These are phyloP conservation scores for Trissoscelio sp. DNA, from an alignment of 2,888 invertebrate species.

Conservation along the genomic window DNA sequence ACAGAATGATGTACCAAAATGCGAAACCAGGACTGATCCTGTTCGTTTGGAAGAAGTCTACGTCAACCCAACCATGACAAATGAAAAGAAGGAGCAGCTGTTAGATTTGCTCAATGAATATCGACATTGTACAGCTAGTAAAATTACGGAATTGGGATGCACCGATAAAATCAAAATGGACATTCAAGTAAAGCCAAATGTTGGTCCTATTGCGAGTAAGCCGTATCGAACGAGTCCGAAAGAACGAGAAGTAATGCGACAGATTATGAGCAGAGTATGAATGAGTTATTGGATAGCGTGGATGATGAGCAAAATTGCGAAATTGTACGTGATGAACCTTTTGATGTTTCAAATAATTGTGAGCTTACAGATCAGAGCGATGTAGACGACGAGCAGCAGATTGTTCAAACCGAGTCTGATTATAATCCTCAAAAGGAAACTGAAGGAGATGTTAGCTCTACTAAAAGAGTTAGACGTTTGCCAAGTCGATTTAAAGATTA, in stretches of 20 bases:
- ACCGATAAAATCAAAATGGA: slow-evolving; percentile 61
- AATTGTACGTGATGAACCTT: no score
- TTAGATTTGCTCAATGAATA: slow-evolving; percentile 31
- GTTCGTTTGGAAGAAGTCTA: background rate
- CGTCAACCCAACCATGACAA: background rate
- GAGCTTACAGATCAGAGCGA: no score
- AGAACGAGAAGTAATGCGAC: background rate
- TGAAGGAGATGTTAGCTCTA: no score
- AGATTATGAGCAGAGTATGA: background rate
- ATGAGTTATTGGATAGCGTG: no score
- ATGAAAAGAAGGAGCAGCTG: slow-evolving; percentile 14
- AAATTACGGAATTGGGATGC: slow-evolving; percentile 56
- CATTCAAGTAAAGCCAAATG: slow-evolving; percentile 26
- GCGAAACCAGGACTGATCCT: background rate
- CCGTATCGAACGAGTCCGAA: slow-evolving; percentile 3
- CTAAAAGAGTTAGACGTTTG: no score
- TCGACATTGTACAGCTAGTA: slow-evolving; percentile 47
- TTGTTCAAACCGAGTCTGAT: no score
- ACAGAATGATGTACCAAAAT: background rate
- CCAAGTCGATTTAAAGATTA: no score
- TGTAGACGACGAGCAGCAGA: no score
- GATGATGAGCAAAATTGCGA: no score
- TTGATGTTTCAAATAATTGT: no score
- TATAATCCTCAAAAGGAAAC: no score
- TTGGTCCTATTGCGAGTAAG: background rate